These are phyloP conservation scores for Tinamus guttatus DNA, from an alignment of 2,113 vertebrate species.

Conservation along the genomic window DNA sequence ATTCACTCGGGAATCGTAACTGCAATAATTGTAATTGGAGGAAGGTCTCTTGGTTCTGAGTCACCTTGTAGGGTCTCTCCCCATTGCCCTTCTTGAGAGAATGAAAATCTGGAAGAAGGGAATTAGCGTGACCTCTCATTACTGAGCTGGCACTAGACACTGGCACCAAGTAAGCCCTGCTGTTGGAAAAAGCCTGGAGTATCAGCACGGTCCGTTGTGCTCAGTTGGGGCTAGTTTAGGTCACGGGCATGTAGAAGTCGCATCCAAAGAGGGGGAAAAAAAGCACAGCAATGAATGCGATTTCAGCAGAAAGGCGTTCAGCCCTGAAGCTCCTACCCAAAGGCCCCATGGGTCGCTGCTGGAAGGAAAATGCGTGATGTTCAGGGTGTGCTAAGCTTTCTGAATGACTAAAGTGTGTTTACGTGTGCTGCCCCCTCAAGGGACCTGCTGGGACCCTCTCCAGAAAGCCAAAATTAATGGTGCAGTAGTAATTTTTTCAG, in stretches of 20 bases:
- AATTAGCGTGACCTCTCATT: slow-evolving; percentile 13
- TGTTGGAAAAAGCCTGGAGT: slow-evolving; percentile 40
- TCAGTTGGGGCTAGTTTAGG: background rate
- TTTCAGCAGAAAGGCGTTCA: background rate
- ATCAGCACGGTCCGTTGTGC: slow-evolving; percentile 14
- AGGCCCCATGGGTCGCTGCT: background rate
- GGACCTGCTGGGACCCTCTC: background rate
- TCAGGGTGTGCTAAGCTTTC: background rate
- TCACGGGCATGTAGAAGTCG: background rate
- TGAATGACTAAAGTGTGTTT: background rate
- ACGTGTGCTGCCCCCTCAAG: background rate
- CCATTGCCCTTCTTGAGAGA: slow-evolving; percentile 2
- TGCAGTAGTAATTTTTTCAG: background rate
- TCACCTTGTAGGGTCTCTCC: slow-evolving; percentile 46
- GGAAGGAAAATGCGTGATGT: background rate
- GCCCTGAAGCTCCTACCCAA: background rate
- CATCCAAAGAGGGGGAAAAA: background rate
- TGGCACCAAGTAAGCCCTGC: slow-evolving; percentile 20
- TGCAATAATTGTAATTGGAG: slow-evolving; percentile 45
- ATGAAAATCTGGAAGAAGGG: slow-evolving; percentile 27
- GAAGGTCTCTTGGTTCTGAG: slow-evolving; percentile 11
- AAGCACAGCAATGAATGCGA: background rate
- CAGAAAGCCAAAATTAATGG: background rate
- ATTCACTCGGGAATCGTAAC: slow-evolving; percentile 24
- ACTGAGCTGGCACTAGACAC: slow-evolving; percentile 37